A percentile compares a stretch with the other conserved stretches of the same genome.
phyloP scores from a whole-genome alignment of 2,888 invertebrate genomes.

The Allacma fusca region DNA sequence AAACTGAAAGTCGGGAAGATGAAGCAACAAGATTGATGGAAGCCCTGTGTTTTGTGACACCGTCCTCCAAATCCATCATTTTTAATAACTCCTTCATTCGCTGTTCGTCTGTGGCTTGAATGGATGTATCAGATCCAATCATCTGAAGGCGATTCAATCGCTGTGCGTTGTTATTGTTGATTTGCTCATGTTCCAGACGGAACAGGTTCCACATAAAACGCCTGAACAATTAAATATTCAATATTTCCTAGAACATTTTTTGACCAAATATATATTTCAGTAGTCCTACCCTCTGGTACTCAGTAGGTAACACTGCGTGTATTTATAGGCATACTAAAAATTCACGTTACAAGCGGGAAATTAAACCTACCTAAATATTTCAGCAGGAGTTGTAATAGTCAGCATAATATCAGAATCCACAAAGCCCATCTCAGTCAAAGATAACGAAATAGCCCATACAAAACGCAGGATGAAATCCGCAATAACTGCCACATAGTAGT shows the following conservation, averaged over 20 bases:
- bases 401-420: slow-evolving; percentile 31
- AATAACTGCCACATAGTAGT: slow-evolving; percentile 14
- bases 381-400: slow-evolving; percentile 36
- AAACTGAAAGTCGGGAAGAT: too few species aligned
- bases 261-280: too few species aligned
- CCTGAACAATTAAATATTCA: neutral
- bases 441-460: slow-evolving; percentile 19
- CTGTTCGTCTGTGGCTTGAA: neutral
- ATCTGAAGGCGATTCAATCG: neutral
- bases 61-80: slow-evolving; percentile 34
- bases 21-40: neutral
- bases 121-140: neutral
- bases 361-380: slow-evolving; percentile 33
- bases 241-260: too few species aligned
- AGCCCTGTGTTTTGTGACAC: neutral
- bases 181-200: slow-evolving; percentile 38
- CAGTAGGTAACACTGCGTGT: too few species aligned
- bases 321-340: too few species aligned
- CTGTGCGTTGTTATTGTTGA: slow-evolving; percentile 34
- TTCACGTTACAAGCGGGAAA: too few species aligned
- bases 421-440: slow-evolving; percentile 6
- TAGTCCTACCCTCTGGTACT: too few species aligned
- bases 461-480: slow-evolving; percentile 34
- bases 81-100: neutral
- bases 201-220: slow-evolving; percentile 37